phyloP scores from a whole-genome alignment of 2,797 vertebrate species.

The Sarcophilus harrisii region DNA sequence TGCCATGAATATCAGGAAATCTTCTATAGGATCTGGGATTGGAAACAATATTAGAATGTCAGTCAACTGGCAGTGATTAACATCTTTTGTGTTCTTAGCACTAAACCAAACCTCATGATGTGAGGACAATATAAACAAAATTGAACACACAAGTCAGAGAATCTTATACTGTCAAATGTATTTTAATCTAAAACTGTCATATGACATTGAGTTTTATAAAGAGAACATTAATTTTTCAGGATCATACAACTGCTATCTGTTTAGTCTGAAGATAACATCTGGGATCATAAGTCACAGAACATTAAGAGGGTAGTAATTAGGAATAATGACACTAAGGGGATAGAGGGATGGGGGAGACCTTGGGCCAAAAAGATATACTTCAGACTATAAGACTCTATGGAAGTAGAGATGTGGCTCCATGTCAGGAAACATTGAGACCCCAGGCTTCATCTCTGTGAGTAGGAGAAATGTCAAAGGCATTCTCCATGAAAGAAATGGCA shows the following conservation, averaged over 20 bases:
- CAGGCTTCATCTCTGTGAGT: background rate
- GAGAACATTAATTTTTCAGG: background rate
- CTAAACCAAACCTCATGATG: background rate
- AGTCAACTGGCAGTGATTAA: background rate
- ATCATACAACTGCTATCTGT: background rate
- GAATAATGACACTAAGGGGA: background rate
- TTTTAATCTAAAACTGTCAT: background rate
- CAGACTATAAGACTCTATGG: background rate
- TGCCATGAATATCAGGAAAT: slow-evolving; percentile 89
- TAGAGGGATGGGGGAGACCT: background rate
- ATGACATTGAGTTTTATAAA: background rate
- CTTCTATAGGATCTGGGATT: slow-evolving; percentile 70
- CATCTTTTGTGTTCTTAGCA: background rate
- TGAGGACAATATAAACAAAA: background rate
- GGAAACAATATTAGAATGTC: background rate
- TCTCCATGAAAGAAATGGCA: background rate
- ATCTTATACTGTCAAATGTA: background rate
- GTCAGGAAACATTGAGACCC: background rate
- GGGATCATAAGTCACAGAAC: background rate
- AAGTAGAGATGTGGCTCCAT: background rate
- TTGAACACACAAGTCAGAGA: background rate
- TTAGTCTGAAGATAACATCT: background rate
- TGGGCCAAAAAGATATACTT: background rate
- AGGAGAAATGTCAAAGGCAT: background rate
- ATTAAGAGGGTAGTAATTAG: background rate